These are phyloP conservation scores for Stenotaenia linearis DNA, from an alignment of 2,888 invertebrate species.

Conservation along the genomic window DNA sequence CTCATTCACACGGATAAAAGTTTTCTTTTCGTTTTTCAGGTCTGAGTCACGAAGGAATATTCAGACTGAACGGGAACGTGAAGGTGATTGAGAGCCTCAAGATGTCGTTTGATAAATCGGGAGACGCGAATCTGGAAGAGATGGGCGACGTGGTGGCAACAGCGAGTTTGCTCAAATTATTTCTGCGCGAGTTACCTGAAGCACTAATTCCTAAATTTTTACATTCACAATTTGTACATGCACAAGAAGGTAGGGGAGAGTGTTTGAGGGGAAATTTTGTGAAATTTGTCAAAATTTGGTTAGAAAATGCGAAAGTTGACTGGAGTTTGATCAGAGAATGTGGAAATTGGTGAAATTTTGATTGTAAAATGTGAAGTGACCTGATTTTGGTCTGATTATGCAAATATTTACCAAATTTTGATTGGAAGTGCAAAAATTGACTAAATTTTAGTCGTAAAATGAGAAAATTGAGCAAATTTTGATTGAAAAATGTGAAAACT, in stretches of 20 bases:
- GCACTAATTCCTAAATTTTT: constrained; percentile 51
- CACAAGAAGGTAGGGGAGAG: constrained; percentile 46
- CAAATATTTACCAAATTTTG: too few species aligned
- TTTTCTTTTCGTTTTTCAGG: constrained; percentile 44
- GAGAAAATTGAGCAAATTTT: too few species aligned
- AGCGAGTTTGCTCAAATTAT: constrained; percentile 55
- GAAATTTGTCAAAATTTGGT: too few species aligned
- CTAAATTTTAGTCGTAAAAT: too few species aligned
- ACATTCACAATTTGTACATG: constrained; percentile 45
- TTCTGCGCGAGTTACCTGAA: constrained; percentile 54
- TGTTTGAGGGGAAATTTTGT: neutral
- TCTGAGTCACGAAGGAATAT: constrained; percentile 51
- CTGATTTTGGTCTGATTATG: too few species aligned
- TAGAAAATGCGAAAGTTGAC: neutral
- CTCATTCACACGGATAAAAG: neutral
- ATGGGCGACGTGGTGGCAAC: constrained; percentile 54
- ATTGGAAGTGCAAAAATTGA: too few species aligned
- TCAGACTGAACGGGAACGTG: constrained; percentile 54
- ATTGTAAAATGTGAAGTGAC: too few species aligned
- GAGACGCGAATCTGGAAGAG: constrained; percentile 54
- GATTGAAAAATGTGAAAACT: too few species aligned
- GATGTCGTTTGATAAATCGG: constrained; percentile 52
- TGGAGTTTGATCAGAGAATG: too few species aligned
- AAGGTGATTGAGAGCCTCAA: constrained; percentile 53
- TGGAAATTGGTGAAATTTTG: too few species aligned